Conservation (phyloP, 1,140 invertebrate species). For the Drosophila auraria region DNA sequence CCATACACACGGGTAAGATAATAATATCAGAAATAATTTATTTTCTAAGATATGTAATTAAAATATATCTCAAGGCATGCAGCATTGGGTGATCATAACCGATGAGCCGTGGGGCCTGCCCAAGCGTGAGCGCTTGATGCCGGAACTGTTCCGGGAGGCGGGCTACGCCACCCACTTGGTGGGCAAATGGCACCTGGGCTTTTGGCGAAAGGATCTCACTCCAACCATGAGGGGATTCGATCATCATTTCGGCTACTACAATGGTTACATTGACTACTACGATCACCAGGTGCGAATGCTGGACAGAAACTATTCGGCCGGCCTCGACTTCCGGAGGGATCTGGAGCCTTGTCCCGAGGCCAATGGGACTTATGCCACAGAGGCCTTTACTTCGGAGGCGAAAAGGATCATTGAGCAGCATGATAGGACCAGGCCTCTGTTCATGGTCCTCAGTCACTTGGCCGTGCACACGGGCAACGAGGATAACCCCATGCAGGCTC, state of each 20-base stretch:
- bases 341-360: constrained; percentile 87
- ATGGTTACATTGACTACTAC: constrained; percentile 94
- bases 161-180: constrained; percentile 93
- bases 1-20: constrained; percentile 90
- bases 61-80: constrained; percentile 88
- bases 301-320: constrained; percentile 66
- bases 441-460: constrained; percentile 92
- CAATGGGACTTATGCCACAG: constrained; percentile 90
- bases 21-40: no score
- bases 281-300: constrained; percentile 88
- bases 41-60: no score
- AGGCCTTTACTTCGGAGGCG: constrained; percentile 91
- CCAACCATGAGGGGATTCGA: constrained; percentile 93
- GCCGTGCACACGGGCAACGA: constrained; percentile 92
- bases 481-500: constrained; percentile 91
- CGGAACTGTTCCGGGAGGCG: constrained; percentile 90
- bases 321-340: constrained; percentile 90
- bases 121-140: constrained; percentile 90
- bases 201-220: constrained; percentile 89
- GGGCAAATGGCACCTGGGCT: constrained; percentile 96
- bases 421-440: constrained; percentile 88
- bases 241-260: constrained; percentile 93
- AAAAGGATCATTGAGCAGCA: constrained; percentile 89
- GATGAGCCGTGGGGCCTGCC: constrained; percentile 91
- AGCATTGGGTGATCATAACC: constrained; percentile 91